Evolutionary conservation across 2,888 invertebrate genomes (phyloP).

Genomic region (Melanotus villosus): DNA sequence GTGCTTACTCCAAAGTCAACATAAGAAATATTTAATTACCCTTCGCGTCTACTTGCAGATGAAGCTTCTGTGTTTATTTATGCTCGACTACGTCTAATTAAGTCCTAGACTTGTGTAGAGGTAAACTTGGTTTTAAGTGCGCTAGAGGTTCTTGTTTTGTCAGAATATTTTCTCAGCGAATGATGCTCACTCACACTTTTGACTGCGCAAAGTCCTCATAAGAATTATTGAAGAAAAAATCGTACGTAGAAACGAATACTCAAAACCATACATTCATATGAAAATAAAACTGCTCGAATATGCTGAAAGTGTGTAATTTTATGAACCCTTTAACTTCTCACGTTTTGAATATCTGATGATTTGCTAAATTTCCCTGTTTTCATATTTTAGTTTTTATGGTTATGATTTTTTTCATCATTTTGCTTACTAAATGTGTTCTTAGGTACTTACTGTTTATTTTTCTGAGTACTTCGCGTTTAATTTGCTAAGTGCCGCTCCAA

Average conservation of each 20-base stretch:
- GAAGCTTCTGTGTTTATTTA: background rate
- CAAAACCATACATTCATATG: background rate
- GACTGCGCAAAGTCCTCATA: too few species aligned
- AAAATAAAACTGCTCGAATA: slow-evolving; percentile 16
- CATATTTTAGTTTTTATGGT: slow-evolving; percentile 19
- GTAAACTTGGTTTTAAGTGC: background rate
- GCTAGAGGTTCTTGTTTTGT: background rate
- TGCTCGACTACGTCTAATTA: slow-evolving; percentile 5
- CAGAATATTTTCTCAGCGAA: background rate
- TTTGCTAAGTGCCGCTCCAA: slow-evolving; percentile 15
- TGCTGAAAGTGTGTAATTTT: slow-evolving; percentile 11
- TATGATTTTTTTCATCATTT: slow-evolving; percentile 21
- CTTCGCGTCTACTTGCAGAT: background rate
- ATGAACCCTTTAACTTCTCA: slow-evolving; percentile 2
- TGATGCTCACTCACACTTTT: too few species aligned
- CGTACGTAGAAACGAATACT: too few species aligned
- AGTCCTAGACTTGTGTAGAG: background rate
- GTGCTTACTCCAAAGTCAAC: slow-evolving; percentile 1
- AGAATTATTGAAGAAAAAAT: too few species aligned
- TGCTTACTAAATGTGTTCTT: slow-evolving; percentile 15
- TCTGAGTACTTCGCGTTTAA: slow-evolving; percentile 11
- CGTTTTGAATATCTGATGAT: slow-evolving; percentile 14
- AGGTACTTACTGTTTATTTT: background rate
- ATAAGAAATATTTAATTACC: slow-evolving; percentile 6
- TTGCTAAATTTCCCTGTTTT: slow-evolving; percentile 15